A percentile compares a stretch with the other conserved stretches of the same genome.
Evolutionary conservation across 2,888 invertebrate species (phyloP).

Genomic region (Hirtodrosophila trivittata): DNA sequence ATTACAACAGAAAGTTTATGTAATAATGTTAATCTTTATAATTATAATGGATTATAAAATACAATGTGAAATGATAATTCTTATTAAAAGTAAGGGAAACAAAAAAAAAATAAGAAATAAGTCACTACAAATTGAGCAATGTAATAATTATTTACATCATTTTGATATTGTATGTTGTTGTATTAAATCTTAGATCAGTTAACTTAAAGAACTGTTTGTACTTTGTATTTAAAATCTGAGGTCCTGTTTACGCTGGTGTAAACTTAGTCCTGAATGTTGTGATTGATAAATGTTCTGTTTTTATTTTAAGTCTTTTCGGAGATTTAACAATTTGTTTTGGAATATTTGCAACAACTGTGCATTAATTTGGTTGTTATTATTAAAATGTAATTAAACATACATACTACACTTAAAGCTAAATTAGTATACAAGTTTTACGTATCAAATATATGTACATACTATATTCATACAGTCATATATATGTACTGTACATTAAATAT

Average conservation of each 20-base stretch:
- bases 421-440: constrained; percentile 41
- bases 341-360: constrained; percentile 32
- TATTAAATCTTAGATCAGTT: constrained; percentile 32
- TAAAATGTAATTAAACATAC: constrained; percentile 21
- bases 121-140: constrained; percentile 29
- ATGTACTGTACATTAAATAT: constrained; percentile 30
- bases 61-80: too few relatives aligned
- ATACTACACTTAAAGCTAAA: constrained; percentile 36
- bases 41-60: too few relatives aligned
- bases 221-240: constrained; percentile 68
- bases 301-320: constrained; percentile 54
- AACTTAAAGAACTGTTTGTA: constrained; percentile 64
- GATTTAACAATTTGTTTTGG: constrained; percentile 3
- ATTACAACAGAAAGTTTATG: too few relatives aligned
- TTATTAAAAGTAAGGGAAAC: too few relatives aligned
- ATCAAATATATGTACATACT: constrained; percentile 41
- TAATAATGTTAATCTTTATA: too few relatives aligned
- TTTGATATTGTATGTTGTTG: constrained; percentile 4
- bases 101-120: too few relatives aligned
- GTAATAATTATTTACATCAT: constrained; percentile 24
- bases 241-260: constrained; percentile 44
- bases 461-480: constrained; percentile 18
- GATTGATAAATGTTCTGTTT: constrained; percentile 22
- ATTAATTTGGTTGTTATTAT: constrained; percentile 37
- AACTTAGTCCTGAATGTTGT: constrained; percentile 55